Conservation (phyloP, 2,888 invertebrate species). For the Dynastes tityus region DNA sequence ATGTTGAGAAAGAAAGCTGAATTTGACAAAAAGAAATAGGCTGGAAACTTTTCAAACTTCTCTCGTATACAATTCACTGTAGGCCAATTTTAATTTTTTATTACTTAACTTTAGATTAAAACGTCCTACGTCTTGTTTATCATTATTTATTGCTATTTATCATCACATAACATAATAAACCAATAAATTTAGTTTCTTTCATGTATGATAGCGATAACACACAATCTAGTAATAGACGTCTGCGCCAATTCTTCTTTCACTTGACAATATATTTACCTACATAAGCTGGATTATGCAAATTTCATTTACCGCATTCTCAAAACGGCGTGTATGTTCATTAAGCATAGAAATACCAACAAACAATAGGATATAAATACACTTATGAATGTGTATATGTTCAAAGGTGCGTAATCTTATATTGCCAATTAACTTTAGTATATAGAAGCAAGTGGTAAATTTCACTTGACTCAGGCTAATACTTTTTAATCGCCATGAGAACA, state of each 20-base stretch:
- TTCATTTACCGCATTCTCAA: constrained; percentile 19
- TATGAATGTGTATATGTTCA: background rate
- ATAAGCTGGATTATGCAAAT: background rate
- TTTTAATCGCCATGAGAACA: background rate
- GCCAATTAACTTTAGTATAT: background rate
- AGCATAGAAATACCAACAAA: constrained; percentile 16
- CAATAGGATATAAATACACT: constrained; percentile 21
- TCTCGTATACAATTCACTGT: no score
- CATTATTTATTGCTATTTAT: no score
- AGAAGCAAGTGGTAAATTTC: constrained; percentile 9
- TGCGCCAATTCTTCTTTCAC: background rate
- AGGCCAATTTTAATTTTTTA: no score
- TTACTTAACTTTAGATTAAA: no score
- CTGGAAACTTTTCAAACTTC: no score
- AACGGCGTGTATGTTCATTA: constrained; percentile 1
- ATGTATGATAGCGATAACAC: no score
- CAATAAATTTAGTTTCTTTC: no score
- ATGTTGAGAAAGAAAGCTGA: no score
- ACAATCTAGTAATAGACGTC: no score
- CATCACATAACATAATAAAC: no score
- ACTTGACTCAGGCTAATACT: background rate
- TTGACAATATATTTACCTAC: background rate
- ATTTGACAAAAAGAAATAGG: no score
- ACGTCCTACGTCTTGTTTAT: no score
- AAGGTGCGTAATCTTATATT: background rate